A percentile compares a stretch with the other conserved stretches of the same genome.
These are phyloP conservation scores for Lasioglossum villosulum DNA, from an alignment of 2,888 invertebrate species.

Conservation along the genomic window DNA sequence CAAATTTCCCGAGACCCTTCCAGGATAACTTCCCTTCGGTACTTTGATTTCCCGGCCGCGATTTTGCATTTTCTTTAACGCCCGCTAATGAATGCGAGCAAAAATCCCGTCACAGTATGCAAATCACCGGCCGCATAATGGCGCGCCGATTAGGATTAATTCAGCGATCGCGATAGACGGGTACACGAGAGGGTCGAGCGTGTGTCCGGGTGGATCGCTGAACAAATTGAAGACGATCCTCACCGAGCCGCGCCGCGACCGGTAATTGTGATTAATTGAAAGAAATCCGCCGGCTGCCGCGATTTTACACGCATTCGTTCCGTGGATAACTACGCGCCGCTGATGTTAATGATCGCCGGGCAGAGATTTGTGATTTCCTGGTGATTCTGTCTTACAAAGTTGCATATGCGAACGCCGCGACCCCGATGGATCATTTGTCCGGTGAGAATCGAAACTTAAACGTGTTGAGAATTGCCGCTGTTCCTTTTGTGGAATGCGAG, in stretches of 20 bases:
- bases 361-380: slow-evolving; percentile 22
- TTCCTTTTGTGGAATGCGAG: not conserved
- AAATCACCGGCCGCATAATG: slow-evolving; percentile 37
- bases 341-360: slow-evolving; percentile 11
- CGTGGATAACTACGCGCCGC: slow-evolving; percentile 24
- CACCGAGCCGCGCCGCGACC: not conserved
- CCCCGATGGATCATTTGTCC: not conserved
- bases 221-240: slow-evolving; percentile 47
- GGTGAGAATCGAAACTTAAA: not conserved
- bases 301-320: slow-evolving; percentile 24
- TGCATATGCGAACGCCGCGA: not conserved
- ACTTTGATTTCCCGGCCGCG: slow-evolving; percentile 48
- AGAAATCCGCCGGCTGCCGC: slow-evolving; percentile 21
- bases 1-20: slow-evolving; percentile 48
- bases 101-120: slow-evolving; percentile 40
- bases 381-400: not conserved
- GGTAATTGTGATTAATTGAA: slow-evolving; percentile 57
- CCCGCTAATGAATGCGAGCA: slow-evolving; percentile 44
- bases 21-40: slow-evolving; percentile 37
- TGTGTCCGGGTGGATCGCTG: slow-evolving; percentile 25
- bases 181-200: not conserved
- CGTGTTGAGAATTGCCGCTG: not conserved
- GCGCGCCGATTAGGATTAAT: slow-evolving; percentile 44
- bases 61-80: slow-evolving; percentile 46
- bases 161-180: slow-evolving; percentile 21